Base-by-base conservation (phyloP, 2,888 invertebrate genomes). In the Mellilla xanthometata region DNA sequence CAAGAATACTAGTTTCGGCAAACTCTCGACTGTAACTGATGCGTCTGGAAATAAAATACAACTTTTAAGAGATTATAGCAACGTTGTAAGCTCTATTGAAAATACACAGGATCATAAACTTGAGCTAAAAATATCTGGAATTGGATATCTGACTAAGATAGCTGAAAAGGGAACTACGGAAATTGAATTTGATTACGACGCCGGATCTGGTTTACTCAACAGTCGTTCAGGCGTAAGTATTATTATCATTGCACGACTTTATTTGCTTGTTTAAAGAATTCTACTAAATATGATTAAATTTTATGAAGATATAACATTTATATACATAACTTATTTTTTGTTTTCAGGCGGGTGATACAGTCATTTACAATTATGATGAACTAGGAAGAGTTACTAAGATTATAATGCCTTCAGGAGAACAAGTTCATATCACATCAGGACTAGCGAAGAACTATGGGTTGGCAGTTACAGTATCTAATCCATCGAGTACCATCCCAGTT, bases 1-100 rank as follows among this genome's bases (percentile, higher is more conserved):
- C 33, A 99, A 99, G 72, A 98, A 97, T 74, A 97, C 97, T 4
- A 97, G 97, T 72, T 98, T 97, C 65, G 98, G 99, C 0, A 96
- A 97, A 71, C 87, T 99, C 39, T 96, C 96, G 0, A 96, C 96
- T 0, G 97, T 99, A 1, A 97, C 96, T 1, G 98, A 98, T 81
- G 96, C 96, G 46, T 96, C 97, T 2, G 97, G 97, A 56, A 95
- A 97, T 73, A 96, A 96, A 87, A 95, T 99, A 63, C 95, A 96
- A 70, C 95, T 98, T 73, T 86, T 97, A 38, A 91, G 98, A 57
- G 98, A 98, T 81, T 98, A 97, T 76, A 96, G 95, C 72, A 96
- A 96, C 66, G 94, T 96, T 45, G 98, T 96, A 5, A 97, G 96
- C 73, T 97, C 97, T 2, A 97, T 97, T 65, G 97, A 97, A 84